A percentile compares a stretch with the other conserved stretches of the same genome.
phyloP scores from a whole-genome alignment of 2,888 invertebrate species.

The Phlogophora meticulosa region DNA sequence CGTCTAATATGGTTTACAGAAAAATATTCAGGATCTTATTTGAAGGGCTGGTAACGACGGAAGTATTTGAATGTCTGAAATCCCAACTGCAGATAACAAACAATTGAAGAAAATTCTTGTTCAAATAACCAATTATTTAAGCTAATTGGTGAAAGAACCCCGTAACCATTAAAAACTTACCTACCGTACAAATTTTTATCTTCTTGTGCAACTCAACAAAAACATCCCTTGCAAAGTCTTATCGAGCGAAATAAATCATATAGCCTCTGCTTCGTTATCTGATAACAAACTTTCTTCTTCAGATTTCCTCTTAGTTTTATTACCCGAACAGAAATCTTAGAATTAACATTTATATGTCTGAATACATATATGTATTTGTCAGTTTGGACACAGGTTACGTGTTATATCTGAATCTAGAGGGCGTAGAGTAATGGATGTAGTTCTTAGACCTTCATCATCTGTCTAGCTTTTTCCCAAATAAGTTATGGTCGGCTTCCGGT shows the following conservation, averaged over 20 bases:
- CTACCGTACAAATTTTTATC: slow-evolving; percentile 53
- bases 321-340: slow-evolving; percentile 55
- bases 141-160: slow-evolving; percentile 35
- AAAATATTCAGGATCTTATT: background rate
- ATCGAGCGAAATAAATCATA: slow-evolving; percentile 81
- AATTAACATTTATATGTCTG: slow-evolving; percentile 62
- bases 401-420: slow-evolving; percentile 23
- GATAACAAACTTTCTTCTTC: slow-evolving; percentile 69
- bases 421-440: slow-evolving; percentile 8
- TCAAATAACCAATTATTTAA: slow-evolving; percentile 38
- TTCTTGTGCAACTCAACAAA: slow-evolving; percentile 64
- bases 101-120: background rate
- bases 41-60: background rate
- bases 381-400: slow-evolving; percentile 6
- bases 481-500: too few species aligned
- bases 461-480: background rate
- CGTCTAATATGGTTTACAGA: too few species aligned
- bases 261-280: slow-evolving; percentile 70
- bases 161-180: slow-evolving; percentile 46
- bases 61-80: background rate
- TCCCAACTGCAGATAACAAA: background rate
- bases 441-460: background rate
- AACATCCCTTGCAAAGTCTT: slow-evolving; percentile 72
- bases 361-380: slow-evolving; percentile 51
- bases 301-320: slow-evolving; percentile 67